A percentile compares a stretch with the other conserved stretches of the same genome.
Conservation (phyloP, 1,140 invertebrate genomes). For the Amphibalanus amphitrite region DNA sequence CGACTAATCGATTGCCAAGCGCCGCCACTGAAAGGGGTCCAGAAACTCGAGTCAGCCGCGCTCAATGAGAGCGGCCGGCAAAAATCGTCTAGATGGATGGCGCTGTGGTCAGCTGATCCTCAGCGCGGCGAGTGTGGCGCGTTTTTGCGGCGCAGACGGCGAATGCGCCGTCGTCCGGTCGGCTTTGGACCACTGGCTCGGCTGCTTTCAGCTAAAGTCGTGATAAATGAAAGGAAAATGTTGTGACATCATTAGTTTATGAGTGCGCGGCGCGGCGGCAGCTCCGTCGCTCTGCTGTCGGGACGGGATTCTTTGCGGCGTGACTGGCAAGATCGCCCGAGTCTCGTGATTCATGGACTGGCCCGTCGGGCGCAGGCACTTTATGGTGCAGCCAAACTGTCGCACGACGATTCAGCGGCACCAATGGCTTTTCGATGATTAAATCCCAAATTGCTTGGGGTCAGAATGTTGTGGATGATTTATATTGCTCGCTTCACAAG, state of each 20-base stretch:
- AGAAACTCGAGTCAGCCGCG: neutral
- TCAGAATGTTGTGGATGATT: neutral
- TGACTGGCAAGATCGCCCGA: neutral
- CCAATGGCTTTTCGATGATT: neutral
- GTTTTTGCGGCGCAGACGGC: neutral
- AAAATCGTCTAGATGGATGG: neutral
- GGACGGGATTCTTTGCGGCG: neutral
- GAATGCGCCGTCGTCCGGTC: no score
- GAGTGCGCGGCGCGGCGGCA: neutral
- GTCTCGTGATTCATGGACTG: neutral
- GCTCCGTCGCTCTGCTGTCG: neutral
- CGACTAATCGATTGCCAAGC: neutral
- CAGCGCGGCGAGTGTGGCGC: no score
- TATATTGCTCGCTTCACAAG: no score
- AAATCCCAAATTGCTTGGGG: neutral
- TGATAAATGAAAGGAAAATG: slow-evolving; percentile 1
- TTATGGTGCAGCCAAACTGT: neutral
- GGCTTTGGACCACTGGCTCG: neutral
- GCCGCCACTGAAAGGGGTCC: neutral
- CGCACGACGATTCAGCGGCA: neutral
- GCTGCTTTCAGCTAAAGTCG: neutral
- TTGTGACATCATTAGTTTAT: slow-evolving; percentile 1
- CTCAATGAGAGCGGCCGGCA: neutral
- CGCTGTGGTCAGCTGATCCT: neutral
- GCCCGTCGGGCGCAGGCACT: neutral